These are phyloP conservation scores for Ammospiza nelsoni DNA, from an alignment of 2,113 vertebrate species.

Conservation along the genomic window DNA sequence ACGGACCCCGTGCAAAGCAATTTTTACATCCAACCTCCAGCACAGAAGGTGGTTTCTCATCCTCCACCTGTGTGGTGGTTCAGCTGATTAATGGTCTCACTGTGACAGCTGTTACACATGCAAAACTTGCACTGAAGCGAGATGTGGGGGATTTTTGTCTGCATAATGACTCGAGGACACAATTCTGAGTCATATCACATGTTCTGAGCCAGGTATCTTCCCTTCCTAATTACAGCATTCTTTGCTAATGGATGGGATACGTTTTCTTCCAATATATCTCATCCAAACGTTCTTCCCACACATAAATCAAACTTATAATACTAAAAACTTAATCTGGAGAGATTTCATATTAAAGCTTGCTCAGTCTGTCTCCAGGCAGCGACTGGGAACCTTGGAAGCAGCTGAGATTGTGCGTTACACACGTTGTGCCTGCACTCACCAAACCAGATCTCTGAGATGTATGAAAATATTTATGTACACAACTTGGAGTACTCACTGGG, in stretches of 20 bases:
- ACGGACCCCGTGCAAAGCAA: neutral
- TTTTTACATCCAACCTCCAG: constrained; percentile 15
- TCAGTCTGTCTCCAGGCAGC: neutral
- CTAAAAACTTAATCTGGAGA: constrained; percentile 6
- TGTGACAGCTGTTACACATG: constrained; percentile 53
- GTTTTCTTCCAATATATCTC: neutral
- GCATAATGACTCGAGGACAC: constrained; percentile 54
- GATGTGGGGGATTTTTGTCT: neutral
- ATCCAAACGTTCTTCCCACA: neutral
- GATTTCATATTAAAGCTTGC: neutral
- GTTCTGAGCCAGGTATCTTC: constrained; percentile 9
- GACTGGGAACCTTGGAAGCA: neutral
- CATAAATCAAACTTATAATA: constrained; percentile 14
- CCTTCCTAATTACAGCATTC: constrained; percentile 40
- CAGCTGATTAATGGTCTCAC: constrained; percentile 52
- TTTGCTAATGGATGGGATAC: constrained; percentile 39
- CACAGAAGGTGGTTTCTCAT: constrained; percentile 58
- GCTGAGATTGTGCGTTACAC: neutral
- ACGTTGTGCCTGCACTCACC: neutral
- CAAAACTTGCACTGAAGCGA: constrained; percentile 48
- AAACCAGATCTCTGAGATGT: constrained; percentile 4
- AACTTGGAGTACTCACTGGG: neutral
- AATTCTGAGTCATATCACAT: constrained; percentile 15
- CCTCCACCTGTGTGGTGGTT: constrained; percentile 59
- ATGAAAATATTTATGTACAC: neutral